Evolutionary conservation across 2,888 invertebrate species (phyloP), one percentile per base, ranked within the genome.

Genomic region (Pteria penguin): DNA sequence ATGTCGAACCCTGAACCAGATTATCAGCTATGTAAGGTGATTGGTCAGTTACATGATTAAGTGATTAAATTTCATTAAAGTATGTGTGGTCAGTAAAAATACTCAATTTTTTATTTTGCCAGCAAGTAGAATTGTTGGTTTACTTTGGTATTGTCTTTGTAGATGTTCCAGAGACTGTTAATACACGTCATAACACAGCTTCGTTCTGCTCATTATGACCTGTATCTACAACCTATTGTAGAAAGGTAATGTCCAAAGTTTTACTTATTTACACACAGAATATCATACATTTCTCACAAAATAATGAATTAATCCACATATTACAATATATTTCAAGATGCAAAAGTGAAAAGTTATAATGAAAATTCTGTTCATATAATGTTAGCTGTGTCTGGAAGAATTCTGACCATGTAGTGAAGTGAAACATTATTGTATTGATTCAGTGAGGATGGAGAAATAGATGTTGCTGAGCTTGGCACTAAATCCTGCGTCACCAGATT

Each of bases 111-210:
- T 1, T 8, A 11, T 60, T 70, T 32, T 22, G 14, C 31, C 18
- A 33, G 14, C 29, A 14, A 5, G 26, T 8, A 24, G n/a, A 4
- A 58, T 58, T 2, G 27, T 24, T 52, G 0, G 4, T 32, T n/a
- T n/a, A n/a, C n/a, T n/a, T n/a, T n/a, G 57, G 27, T 62, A 31
- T 14, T 63, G 70, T 36, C 32, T 31, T 79, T 81, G 11, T 82
- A 92, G 90, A 90, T 98, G 97, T 98, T 98, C 93, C 97, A 97
- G 93, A 94, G 98, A 88, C 94, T 98, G 87, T 96, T 97, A 90
- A 96, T 98, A 92, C 98, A 98, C 92, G 98, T 98, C 80, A 97
- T 98, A 92, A 96, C 96, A 92, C 95, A 97, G 91, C 93, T 98
- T 84, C 95, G 89, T 89, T 93, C 94, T 3, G 94, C 94, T 90